These are phyloP conservation scores for Mesocricetus auratus DNA, from an alignment of 2,113 vertebrate species.

Conservation along the genomic window DNA sequence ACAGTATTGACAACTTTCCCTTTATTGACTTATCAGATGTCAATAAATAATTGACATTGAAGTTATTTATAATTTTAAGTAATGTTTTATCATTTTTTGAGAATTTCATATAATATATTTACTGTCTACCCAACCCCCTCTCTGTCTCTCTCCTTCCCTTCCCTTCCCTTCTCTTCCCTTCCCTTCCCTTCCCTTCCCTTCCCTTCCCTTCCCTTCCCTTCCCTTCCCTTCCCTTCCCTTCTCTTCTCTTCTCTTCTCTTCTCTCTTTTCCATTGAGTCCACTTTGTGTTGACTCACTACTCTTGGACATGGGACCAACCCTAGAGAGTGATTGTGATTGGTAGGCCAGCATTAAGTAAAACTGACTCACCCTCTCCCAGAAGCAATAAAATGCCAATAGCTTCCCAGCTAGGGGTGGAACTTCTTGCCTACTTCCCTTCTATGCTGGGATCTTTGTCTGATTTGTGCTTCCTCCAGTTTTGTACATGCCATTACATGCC, in stretches of 20 bases:
- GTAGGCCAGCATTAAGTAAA: background rate
- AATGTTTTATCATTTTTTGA: background rate
- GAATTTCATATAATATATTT: background rate
- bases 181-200: too few species aligned
- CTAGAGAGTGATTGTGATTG: background rate
- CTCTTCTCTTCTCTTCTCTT: too few species aligned
- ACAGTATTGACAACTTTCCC: background rate
- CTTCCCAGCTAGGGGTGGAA: background rate
- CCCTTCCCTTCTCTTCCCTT: background rate
- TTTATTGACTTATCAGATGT: conserved; percentile 39
- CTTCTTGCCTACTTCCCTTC: too few species aligned
- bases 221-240: background rate
- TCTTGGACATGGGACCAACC: background rate
- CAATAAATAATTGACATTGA: background rate
- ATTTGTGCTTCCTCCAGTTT: background rate
- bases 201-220: background rate
- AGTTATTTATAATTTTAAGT: background rate
- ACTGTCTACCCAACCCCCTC: background rate
- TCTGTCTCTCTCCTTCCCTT: background rate
- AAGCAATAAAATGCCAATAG: background rate
- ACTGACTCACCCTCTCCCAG: background rate
- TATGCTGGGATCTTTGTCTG: background rate
- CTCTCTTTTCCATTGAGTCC: background rate
- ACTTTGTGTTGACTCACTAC: background rate
- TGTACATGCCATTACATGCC: background rate